phyloP scores from a whole-genome alignment of 2,797 vertebrate genomes.

The Nyctalus aviator region DNA sequence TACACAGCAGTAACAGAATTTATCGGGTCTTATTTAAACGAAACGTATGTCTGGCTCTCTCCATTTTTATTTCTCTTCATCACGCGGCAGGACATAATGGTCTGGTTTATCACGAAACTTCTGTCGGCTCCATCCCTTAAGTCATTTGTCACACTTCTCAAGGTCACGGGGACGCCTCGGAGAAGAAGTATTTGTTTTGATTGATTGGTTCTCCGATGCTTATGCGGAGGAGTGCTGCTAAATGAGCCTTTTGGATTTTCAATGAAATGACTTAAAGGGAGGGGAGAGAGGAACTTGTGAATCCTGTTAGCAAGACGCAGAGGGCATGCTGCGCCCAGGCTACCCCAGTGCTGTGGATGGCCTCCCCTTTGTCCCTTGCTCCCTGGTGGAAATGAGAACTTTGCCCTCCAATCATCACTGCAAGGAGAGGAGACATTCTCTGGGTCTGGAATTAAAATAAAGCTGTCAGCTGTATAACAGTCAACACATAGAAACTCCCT shows the following conservation, averaged over 20 bases:
- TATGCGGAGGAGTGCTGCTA: constrained; percentile 75
- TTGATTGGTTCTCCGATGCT: constrained; percentile 79
- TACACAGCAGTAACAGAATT: constrained; percentile 79
- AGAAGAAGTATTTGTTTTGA: constrained; percentile 78
- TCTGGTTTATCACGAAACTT: constrained; percentile 82
- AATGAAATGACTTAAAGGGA: constrained; percentile 70
- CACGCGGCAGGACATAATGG: constrained; percentile 78
- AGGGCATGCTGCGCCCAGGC: constrained; percentile 85
- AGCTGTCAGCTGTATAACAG: not conserved
- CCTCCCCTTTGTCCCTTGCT: constrained; percentile 33
- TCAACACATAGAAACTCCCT: not conserved
- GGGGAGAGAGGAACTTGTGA: not conserved
- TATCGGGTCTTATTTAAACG: constrained; percentile 80
- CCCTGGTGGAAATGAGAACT: not conserved
- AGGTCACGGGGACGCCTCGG: constrained; percentile 82
- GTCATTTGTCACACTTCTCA: constrained; percentile 84
- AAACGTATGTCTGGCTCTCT: constrained; percentile 77
- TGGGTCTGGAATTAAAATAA: constrained; percentile 46
- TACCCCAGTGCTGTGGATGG: constrained; percentile 71
- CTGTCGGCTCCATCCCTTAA: constrained; percentile 78
- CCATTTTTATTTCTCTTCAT: constrained; percentile 85
- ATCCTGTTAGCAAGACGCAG: constrained; percentile 88
- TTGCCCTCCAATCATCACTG: not conserved
- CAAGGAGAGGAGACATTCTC: constrained; percentile 8
- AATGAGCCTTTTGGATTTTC: constrained; percentile 88